Percentiles rank a stretch among this genome's conserved stretches.
Conservation (phyloP, 1,140 invertebrate genomes). For the Trigoniulus corallinus region DNA sequence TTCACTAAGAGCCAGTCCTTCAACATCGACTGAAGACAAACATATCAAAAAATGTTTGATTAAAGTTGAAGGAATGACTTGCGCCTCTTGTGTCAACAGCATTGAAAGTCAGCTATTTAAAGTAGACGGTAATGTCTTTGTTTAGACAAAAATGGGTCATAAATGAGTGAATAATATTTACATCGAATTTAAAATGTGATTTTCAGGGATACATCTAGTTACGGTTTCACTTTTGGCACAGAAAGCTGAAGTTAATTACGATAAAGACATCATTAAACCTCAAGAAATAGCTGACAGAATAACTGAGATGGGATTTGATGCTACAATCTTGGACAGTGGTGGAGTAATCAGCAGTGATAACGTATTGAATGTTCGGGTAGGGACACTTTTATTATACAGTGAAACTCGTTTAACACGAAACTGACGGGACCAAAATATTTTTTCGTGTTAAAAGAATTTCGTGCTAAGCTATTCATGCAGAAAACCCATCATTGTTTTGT, state of each 20-base stretch:
- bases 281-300: constrained; percentile 66
- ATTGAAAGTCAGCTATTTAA: constrained; percentile 88
- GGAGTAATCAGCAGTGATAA: background rate
- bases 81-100: constrained; percentile 84
- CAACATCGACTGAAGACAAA: constrained; percentile 7
- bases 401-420: constrained; percentile 38
- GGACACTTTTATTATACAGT: background rate
- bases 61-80: constrained; percentile 83
- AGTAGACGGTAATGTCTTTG: constrained; percentile 43
- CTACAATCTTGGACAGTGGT: constrained; percentile 23
- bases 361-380: background rate
- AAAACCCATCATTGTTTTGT: no score
- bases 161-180: background rate
- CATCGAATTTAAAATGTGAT: background rate
- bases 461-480: no score
- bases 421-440: no score
- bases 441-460: no score
- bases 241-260: constrained; percentile 83
- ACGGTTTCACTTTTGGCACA: constrained; percentile 79
- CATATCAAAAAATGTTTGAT: constrained; percentile 47
- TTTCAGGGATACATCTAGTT: constrained; percentile 59
- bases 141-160: background rate
- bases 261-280: constrained; percentile 51
- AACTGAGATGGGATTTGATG: constrained; percentile 71
- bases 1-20: no score